phyloP scores from a whole-genome alignment of 1,140 invertebrate genomes.

The Schlechtendalia chinensis region DNA sequence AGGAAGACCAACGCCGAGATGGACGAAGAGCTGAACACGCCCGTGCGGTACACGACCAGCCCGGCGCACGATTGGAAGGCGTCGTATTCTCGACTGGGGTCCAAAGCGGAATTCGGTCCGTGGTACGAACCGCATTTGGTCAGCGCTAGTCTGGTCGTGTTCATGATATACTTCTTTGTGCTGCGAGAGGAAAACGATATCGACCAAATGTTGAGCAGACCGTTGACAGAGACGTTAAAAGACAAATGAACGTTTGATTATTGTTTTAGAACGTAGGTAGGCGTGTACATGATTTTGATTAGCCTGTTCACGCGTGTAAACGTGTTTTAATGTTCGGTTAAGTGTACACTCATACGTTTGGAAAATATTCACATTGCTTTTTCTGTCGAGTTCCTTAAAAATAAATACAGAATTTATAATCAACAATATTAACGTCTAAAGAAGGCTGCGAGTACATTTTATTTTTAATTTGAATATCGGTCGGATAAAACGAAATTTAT shows the following conservation, averaged over 20 bases:
- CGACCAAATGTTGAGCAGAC: neutral
- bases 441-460: neutral
- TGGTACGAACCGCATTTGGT: constrained; percentile 13
- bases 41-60: constrained; percentile 6
- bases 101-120: constrained; percentile 30
- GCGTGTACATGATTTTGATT: neutral
- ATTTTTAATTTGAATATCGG: neutral
- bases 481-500: no score
- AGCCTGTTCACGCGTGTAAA: neutral
- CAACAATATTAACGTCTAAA: neutral
- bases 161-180: constrained; percentile 22
- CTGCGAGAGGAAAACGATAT: constrained; percentile 33
- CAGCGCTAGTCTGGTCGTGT: neutral
- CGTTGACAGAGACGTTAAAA: neutral
- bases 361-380: neutral
- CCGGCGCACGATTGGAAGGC: constrained; percentile 20
- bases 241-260: neutral
- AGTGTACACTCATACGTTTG: neutral
- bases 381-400: no score
- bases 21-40: constrained; percentile 13
- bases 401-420: neutral
- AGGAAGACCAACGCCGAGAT: neutral
- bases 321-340: neutral
- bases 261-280: constrained; percentile 6
- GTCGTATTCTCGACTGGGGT: neutral